Evolutionary conservation across 2,888 invertebrate genomes (phyloP).

Genomic region (Sclerodermus sp.): DNA sequence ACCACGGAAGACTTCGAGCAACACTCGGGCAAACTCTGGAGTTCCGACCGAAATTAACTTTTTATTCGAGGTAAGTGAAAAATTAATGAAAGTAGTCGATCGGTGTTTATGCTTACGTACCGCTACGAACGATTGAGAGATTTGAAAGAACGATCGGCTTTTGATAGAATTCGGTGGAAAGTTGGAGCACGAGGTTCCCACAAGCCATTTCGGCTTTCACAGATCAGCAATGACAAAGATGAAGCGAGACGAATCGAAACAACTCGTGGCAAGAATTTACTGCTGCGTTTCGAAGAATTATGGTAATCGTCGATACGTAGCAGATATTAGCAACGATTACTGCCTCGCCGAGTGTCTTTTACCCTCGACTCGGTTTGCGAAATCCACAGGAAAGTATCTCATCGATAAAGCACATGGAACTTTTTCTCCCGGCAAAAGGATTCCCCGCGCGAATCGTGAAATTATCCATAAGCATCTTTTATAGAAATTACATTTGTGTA

Average conservation of each 20-base stretch:
- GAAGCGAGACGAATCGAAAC: constrained; percentile 20
- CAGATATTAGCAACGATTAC: constrained; percentile 40
- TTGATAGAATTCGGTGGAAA: no score
- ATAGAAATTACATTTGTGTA: no score
- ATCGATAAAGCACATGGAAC: neutral
- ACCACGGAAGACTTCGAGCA: constrained; percentile 7
- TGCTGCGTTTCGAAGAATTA: constrained; percentile 29
- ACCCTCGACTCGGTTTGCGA: constrained; percentile 15
- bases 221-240: neutral
- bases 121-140: no score
- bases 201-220: no score
- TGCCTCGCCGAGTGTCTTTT: constrained; percentile 13
- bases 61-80: no score
- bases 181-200: no score
- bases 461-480: constrained; percentile 8
- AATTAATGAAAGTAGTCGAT: no score
- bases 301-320: constrained; percentile 34
- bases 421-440: no score
- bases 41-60: no score
- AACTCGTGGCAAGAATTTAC: constrained; percentile 27
- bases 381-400: neutral
- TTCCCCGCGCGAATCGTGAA: constrained; percentile 2
- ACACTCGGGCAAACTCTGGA: neutral
- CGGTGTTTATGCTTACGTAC: no score
- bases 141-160: no score